A percentile compares a stretch with the other conserved stretches of the same genome.
Evolutionary conservation across 1,140 invertebrate genomes (phyloP).

Genomic region (Aporrectodea caliginosa): DNA sequence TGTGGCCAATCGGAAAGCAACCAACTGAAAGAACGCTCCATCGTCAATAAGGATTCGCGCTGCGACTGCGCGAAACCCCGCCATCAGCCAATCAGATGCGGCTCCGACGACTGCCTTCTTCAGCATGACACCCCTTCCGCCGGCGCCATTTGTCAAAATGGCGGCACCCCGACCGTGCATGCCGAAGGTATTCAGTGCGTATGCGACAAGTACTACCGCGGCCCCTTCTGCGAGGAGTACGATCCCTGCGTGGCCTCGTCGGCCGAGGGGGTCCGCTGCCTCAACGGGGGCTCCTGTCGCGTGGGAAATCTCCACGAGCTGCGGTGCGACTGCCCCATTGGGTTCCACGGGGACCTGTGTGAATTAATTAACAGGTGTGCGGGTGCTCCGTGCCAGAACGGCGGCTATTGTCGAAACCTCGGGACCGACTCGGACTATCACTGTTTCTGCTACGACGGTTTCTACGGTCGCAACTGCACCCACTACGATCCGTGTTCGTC

Average conservation of each 20-base stretch:
- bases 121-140: background rate
- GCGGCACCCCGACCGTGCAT: background rate
- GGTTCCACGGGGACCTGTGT: background rate
- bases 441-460: conserved; percentile 32
- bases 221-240: background rate
- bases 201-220: background rate
- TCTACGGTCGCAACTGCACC: conserved; percentile 33
- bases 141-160: background rate
- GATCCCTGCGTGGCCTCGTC: background rate
- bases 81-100: too few relatives aligned
- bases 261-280: background rate
- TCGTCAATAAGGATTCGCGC: too few relatives aligned
- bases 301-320: background rate
- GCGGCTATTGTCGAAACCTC: background rate
- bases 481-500: conserved; percentile 29
- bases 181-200: background rate
- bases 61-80: too few relatives aligned
- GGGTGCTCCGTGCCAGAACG: background rate
- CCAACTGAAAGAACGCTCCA: too few relatives aligned
- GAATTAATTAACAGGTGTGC: background rate
- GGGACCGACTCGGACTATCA: conserved; percentile 1
- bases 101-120: background rate
- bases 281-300: background rate
- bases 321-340: background rate
- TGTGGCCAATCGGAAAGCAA: too few relatives aligned